Evolutionary conservation across 2,113 vertebrate genomes (phyloP), one percentile per base, ranked within the genome.

Genomic region (Colaptes auratus): DNA sequence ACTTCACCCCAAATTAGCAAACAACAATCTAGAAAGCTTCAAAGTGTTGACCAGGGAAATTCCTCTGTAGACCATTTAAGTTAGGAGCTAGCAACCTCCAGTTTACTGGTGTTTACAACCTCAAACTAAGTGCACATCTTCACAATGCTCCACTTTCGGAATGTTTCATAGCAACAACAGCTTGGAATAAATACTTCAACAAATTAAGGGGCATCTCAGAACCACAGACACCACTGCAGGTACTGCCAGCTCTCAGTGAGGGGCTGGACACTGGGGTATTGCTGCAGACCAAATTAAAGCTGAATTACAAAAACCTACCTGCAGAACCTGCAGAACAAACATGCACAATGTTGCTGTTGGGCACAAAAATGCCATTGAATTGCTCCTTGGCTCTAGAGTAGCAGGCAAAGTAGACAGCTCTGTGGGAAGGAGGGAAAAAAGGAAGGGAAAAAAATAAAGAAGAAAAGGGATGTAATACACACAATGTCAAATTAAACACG

Each of bases 391-490:
- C 98, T 97, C 98, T 99, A 6, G 99, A 99, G 96, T 99, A 99
- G 48, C 99, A 99, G 7, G 98, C 99, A 96, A 99, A 99, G 95
- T 99, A 99, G 91, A 99, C 98, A 52, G 99, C 99, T 97, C 99
- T 99, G 98, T 65, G 89, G 87, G 52, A 8, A 15, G 50, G 12
- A 24, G 50, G 4, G 10, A 7, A 25, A 52, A 52, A 52, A 20
- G 46, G 46, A 20, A 48, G 19, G 44, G 6, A 55, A 36, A 16
- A 39, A 20, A 30, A 5, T n/a, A 77, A 2, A 42, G 9, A 50
- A 64, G 27, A 15, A 66, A 80, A 79, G 24, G 46, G 92, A 10
- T 24, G n/a, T 56, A 76, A 65, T 20, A 73, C 7, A 80, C 7
- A 75, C 30, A 56, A 14, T 5, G 6, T 24, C 78, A 74, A 60